phyloP scores from a whole-genome alignment of 2,113 vertebrate genomes.

The Hydropotes inermis region DNA sequence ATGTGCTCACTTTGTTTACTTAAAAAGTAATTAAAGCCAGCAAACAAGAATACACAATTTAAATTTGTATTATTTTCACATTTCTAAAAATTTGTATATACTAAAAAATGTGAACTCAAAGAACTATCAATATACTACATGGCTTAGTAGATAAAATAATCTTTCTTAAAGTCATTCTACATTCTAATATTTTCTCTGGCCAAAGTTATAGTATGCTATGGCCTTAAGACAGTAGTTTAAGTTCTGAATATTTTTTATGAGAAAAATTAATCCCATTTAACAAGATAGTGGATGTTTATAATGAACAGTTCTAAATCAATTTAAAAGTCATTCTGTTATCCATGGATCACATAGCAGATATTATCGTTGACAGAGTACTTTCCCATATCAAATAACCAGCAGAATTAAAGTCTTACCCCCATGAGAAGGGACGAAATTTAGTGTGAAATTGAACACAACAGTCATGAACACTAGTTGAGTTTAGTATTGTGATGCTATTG shows the following conservation, averaged over 20 bases:
- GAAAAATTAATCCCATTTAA: slow-evolving; percentile 45
- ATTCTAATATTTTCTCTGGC: neutral
- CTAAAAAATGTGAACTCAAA: slow-evolving; percentile 17
- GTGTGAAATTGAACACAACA: slow-evolving; percentile 73
- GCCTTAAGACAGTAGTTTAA: neutral
- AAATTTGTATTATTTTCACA: neutral
- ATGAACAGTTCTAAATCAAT: slow-evolving; percentile 43
- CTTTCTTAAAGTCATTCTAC: neutral
- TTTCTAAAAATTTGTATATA: neutral
- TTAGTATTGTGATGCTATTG: slow-evolving; percentile 57
- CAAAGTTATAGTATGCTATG: neutral
- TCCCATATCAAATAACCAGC: slow-evolving; percentile 2
- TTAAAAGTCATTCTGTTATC: slow-evolving; percentile 40
- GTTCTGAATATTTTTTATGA: neutral
- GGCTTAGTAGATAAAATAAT: slow-evolving; percentile 6
- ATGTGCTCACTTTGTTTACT: neutral
- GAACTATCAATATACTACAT: neutral
- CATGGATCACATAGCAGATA: slow-evolving; percentile 33
- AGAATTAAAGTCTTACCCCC: slow-evolving; percentile 49
- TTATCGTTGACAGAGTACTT: neutral
- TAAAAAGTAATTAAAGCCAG: slow-evolving; percentile 6
- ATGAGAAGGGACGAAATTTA: slow-evolving; percentile 70
- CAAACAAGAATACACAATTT: neutral
- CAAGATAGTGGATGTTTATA: slow-evolving; percentile 15
- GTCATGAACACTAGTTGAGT: slow-evolving; percentile 42